Evolutionary conservation across 2,888 invertebrate species (phyloP), one percentile per base, ranked within the genome.

Genomic region (Sinohyriopsis cumingii): DNA sequence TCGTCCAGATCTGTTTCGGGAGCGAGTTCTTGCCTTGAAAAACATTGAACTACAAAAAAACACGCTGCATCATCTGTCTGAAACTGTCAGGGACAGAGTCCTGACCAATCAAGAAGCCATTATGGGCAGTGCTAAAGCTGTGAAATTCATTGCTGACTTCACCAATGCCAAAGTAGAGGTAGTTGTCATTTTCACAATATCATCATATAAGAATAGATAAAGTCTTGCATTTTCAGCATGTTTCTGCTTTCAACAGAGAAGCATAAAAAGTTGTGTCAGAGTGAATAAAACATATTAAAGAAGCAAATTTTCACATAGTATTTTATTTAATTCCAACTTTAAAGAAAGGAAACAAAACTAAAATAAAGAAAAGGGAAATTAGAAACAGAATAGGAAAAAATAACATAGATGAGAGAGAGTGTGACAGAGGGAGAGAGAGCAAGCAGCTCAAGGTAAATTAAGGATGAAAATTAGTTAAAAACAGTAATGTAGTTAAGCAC

Each of bases 1-100:
- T 59, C 73, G 87, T 12, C 87, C 87, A 0, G 86, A 87, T 28
- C 77, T 89, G 71, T 87, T 84, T 73, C 76, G 78, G 63, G 89
- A 89, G 72, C 73, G 86, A 24, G 74, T 81, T n/a, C 72, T 79
- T 18, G 88, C 84, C 0, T 73, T 88, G 73, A 79, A 80, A 45
- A 86, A 85, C 69, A 75, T 80, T 28, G 82, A 84, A 73, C 65
- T 84, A 24, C 79, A 85, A 78, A 83, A 82, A 68, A 83, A 84
- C 64, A 84, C 84, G 0, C 73, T 86, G 60, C 80, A 80, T 25
- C 75, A 77, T 54, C 69, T 84, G 66, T 83, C 85, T 7, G 78
- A 82, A 24, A 84, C 81, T 63, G 82, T 84, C 2, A 81, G 83
- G 68, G 79, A 83, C 60, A 78, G 81, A 57, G 82, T 85, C 25